These are phyloP conservation scores for Entosphenus tridentatus DNA, from an alignment of 2,113 vertebrate species.

Conservation along the genomic window DNA sequence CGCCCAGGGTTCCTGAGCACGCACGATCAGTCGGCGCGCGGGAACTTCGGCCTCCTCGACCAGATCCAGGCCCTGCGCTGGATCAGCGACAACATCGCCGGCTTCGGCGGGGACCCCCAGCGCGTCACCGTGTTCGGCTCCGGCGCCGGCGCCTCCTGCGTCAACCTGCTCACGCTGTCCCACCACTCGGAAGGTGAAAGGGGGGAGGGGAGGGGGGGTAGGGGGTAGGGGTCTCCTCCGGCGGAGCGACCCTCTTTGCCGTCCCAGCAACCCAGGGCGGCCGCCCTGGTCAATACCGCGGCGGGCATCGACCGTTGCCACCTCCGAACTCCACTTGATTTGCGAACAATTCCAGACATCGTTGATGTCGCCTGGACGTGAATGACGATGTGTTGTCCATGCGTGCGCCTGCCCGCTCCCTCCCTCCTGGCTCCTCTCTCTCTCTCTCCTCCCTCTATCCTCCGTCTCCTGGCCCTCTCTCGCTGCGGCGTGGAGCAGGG, in stretches of 20 bases:
- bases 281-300: background rate
- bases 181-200: conserved; percentile 97
- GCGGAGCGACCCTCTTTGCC: background rate
- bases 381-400: background rate
- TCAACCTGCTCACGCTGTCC: conserved; percentile 95
- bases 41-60: conserved; percentile 88
- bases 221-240: background rate
- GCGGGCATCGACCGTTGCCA: background rate
- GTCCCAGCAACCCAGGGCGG: background rate
- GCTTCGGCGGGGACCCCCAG: conserved; percentile 85
- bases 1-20: conserved; percentile 79
- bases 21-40: conserved; percentile 91
- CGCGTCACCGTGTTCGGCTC: conserved; percentile 98
- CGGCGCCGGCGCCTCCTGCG: conserved; percentile 83
- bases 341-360: too few species aligned
- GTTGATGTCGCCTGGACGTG: background rate
- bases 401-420: too few species aligned
- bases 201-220: background rate
- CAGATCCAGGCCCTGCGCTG: conserved; percentile 88
- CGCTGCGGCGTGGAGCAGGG: conserved; percentile 24
- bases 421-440: too few species aligned
- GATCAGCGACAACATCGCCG: conserved; percentile 97
- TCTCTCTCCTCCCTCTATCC: too few species aligned
- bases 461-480: too few species aligned
- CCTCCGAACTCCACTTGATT: too few species aligned